Evolutionary conservation across 2,797 vertebrate species (phyloP).

Genomic region (Telmatherina bonti): DNA sequence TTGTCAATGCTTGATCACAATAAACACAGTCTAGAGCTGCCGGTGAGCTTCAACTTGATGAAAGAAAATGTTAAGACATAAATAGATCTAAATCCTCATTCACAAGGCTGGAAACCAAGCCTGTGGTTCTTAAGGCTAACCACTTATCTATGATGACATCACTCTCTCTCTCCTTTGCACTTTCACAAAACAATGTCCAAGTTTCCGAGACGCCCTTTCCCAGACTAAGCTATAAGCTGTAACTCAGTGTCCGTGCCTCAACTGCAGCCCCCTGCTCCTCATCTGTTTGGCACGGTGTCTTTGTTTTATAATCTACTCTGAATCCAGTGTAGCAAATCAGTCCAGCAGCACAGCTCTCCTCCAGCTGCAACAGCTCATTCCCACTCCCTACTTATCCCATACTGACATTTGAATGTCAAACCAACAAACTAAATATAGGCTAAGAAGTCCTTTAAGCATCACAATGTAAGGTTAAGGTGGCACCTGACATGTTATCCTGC

Average conservation of each 20-base stretch:
- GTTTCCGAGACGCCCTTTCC: neutral
- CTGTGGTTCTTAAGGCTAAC: slow-evolving; percentile 18
- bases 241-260: neutral
- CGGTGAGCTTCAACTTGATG: slow-evolving; percentile 40
- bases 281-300: neutral
- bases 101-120: slow-evolving; percentile 14
- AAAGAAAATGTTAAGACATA: slow-evolving; percentile 44
- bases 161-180: neutral
- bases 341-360: neutral
- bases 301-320: neutral
- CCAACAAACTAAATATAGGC: neutral
- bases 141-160: neutral
- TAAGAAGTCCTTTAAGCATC: neutral
- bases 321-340: neutral
- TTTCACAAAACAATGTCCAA: neutral
- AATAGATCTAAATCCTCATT: slow-evolving; percentile 19
- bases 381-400: neutral
- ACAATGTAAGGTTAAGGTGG: neutral
- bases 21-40: slow-evolving; percentile 34
- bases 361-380: neutral
- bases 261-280: neutral
- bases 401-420: neutral
- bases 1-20: slow-evolving; percentile 19
- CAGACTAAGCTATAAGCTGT: neutral
- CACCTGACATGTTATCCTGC: neutral